phyloP scores from a whole-genome alignment of 2,888 invertebrate species.

The Cryptus armator region DNA sequence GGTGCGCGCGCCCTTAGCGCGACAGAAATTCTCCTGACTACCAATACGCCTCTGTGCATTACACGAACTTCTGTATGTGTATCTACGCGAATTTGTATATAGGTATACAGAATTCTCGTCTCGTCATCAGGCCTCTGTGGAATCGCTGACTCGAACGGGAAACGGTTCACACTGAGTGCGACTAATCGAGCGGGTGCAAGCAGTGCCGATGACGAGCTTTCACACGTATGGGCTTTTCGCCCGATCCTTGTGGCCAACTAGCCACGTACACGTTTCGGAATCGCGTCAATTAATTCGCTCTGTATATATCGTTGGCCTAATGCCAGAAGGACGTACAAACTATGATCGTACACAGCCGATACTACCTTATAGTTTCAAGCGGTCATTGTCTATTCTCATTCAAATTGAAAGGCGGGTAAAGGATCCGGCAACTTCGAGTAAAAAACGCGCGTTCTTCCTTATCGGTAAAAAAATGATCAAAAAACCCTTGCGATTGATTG shows the following conservation, averaged over 20 bases:
- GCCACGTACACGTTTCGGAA: slow-evolving; percentile 64
- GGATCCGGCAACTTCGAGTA: too few species aligned
- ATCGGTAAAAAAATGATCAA: too few species aligned
- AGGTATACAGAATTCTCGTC: slow-evolving; percentile 50
- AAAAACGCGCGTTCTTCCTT: too few species aligned
- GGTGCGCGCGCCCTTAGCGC: slow-evolving; percentile 19
- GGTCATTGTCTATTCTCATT: too few species aligned
- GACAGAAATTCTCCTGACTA: slow-evolving; percentile 13
- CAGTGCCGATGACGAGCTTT: slow-evolving; percentile 51
- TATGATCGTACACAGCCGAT: not conserved
- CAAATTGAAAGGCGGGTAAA: too few species aligned
- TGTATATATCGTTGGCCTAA: slow-evolving; percentile 35
- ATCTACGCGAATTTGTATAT: not conserved
- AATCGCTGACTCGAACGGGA: slow-evolving; percentile 63
- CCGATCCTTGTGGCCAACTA: slow-evolving; percentile 63
- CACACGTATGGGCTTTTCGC: slow-evolving; percentile 37
- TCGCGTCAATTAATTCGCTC: slow-evolving; percentile 61
- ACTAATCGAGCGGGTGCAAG: slow-evolving; percentile 65
- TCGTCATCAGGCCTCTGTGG: slow-evolving; percentile 50
- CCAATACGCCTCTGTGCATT: not conserved
- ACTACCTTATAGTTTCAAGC: not conserved
- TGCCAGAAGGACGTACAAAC: not conserved
- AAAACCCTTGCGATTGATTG: too few species aligned
- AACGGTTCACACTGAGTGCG: slow-evolving; percentile 53
- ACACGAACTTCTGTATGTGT: not conserved